Evolutionary conservation across 2,888 invertebrate genomes (phyloP).

Genomic region (Leptopilina drosophilae): DNA sequence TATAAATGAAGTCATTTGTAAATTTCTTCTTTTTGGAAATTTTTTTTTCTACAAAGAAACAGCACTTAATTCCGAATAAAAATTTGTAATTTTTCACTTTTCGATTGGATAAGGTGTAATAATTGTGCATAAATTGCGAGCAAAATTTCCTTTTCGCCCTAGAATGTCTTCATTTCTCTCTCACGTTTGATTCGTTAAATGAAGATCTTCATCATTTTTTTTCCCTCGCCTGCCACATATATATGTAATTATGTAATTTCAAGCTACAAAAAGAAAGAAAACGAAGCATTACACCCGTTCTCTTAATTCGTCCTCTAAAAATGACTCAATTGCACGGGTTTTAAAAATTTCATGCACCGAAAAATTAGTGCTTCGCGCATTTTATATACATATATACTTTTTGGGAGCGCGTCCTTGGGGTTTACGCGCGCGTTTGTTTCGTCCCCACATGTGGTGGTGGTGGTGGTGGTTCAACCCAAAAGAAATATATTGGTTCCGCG

Average conservation of each 20-base stretch:
- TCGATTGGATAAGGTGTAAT: no score
- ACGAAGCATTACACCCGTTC: neutral
- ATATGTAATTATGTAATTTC: slow-evolving; percentile 28
- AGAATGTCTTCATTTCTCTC: neutral
- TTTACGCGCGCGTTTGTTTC: no score
- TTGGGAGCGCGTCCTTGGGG: neutral
- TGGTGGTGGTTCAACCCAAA: slow-evolving; percentile 5
- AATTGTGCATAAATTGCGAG: no score
- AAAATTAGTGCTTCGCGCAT: slow-evolving; percentile 10
- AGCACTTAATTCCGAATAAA: no score
- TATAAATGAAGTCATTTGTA: no score
- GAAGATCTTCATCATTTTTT: neutral
- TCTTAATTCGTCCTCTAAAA: slow-evolving; percentile 9
- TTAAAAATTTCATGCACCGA: slow-evolving; percentile 27
- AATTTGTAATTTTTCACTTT: no score
- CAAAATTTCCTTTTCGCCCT: no score
- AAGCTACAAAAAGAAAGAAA: neutral
- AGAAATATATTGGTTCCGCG: slow-evolving; percentile 38
- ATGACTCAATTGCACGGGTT: slow-evolving; percentile 34
- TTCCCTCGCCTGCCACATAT: neutral
- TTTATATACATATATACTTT: slow-evolving; percentile 2
- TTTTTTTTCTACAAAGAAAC: no score
- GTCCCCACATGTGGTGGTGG: neutral
- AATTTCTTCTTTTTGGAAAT: no score
- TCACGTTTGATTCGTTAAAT: neutral